Evolutionary conservation across 2,113 vertebrate species (phyloP).

Genomic region (Microtus montanus): DNA sequence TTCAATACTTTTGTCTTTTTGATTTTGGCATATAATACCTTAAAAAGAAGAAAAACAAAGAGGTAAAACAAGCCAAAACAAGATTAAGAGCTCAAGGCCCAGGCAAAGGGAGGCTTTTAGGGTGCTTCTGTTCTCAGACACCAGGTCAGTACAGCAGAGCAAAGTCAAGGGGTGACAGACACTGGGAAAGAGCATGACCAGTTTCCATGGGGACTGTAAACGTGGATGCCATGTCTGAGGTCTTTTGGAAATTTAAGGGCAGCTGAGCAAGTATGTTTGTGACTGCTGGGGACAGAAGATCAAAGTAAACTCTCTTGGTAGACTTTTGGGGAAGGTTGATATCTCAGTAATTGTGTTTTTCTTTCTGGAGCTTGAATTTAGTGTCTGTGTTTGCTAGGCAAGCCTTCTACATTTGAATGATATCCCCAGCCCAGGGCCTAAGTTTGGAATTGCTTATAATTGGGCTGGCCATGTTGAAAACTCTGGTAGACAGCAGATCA

Average conservation of each 20-base stretch:
- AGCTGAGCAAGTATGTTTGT: background rate
- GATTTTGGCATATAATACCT: background rate
- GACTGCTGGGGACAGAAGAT: background rate
- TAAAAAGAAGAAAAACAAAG: conserved; percentile 2
- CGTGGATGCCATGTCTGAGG: no score
- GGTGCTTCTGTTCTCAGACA: background rate
- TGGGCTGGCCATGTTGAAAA: background rate
- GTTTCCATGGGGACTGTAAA: background rate
- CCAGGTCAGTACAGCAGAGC: background rate
- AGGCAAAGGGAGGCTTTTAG: background rate
- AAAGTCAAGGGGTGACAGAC: background rate
- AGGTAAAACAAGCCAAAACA: conserved; percentile 27
- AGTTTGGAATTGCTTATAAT: background rate
- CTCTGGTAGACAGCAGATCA: background rate
- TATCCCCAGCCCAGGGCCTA: background rate
- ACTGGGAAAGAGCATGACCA: rapidly evolving
- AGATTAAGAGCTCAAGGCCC: background rate
- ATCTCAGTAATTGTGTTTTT: background rate
- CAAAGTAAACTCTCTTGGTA: background rate
- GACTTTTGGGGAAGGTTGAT: background rate
- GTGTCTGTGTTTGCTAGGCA: background rate
- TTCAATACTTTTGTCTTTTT: background rate
- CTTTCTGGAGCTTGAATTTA: background rate
- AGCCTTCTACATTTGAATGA: background rate
- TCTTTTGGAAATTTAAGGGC: background rate